Base-by-base conservation (phyloP, 2,888 invertebrate genomes). In the Augiades crinisus region DNA sequence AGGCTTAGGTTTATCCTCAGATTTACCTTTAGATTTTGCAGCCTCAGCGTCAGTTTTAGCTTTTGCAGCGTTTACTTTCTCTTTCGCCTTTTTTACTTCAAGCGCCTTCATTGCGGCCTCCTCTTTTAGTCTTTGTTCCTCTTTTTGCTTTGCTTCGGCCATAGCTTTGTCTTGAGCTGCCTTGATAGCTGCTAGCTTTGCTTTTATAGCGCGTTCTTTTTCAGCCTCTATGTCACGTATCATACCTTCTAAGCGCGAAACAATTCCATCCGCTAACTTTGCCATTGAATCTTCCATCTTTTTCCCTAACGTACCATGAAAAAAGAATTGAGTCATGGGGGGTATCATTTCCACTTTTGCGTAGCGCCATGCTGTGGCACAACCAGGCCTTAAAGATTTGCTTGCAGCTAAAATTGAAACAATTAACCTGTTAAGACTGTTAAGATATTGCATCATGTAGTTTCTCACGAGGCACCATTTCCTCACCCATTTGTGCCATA, bases 321-420 rank as follows among this genome's bases (percentile, higher is more conserved):
- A 72, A 3, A 77, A 68, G 10, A 55, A 49, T 17, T 62, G 43
- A 7, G 79, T 78, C 63, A 73, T 58, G 0, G 88, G 87, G n/a
- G 88, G 88, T 24, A 69, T 73, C 40, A 74, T 65, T 74, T 89
- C 88, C n/a, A 72, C 64, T 70, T 86, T 89, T 21, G 76, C 67
- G 60, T 87, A 89, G 41, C 70, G 65, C 88, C 88, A 89, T 22
- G 73, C 64, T 27, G 53, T 63, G 44, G 60, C 64, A 54, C 74
- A 54, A 14, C 54, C 56, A 10, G 74, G 67, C 46, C 57, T 73
- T 12, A 76, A 5, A 6, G 59, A 53, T 61, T 75, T 72, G 50
- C 73, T 62, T 22, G 67, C 53, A 53, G 61, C 87, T 88, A 59
- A 78, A 78, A 60, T 22, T 38, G 59, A 60, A 62, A 45, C n/a